Evolutionary conservation across 1,140 invertebrate species (phyloP), one percentile per base, ranked within the genome.

Genomic region (Hylaeus anthracinus): DNA sequence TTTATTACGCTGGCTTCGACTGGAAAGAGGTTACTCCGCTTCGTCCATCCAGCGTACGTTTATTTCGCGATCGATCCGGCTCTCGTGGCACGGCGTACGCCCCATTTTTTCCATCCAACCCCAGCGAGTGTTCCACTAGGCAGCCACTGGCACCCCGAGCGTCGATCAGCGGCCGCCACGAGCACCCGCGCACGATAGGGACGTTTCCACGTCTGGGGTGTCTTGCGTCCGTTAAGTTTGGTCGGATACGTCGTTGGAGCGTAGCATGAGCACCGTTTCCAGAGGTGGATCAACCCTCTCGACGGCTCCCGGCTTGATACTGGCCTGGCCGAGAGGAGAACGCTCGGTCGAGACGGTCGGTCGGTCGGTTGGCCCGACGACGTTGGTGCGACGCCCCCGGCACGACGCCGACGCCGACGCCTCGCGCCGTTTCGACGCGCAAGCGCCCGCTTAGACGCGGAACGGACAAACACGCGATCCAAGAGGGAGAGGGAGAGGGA

Each of bases 1-100:
- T 12, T 1, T 43, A 2, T 48, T 48, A 10, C 51, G 58, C 48
- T 63, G 71, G 41, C 65, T 70, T 45, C 75, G 26, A 41, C 12
- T 69, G 10, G 43, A 56, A 15, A 55, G 55, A 61, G 65, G 67
- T 82, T 81, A 80, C 53, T 82, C 55, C 66, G 75, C 70, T 72
- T 82, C 80, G 84, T 84, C 81, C 73, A 75, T 78, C 82, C 89
- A 66, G 81, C 83, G 84, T 83, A 77, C 85, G 82, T 90, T 90
- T 91, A 91, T 91, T 91, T 90, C 86, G 88, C 91, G 88, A 92
- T 92, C 90, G 91, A 92, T 92, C 90, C 91, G 89, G 85, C 83
- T 72, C 82, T 88, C 88, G 87, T 84, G 84, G 88, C 86, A 82
- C 82, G 85, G 85, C 86, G 87, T 89, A 88, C 89, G 88, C 90